Evolutionary conservation across 2,113 vertebrate genomes (phyloP), one percentile per base, ranked within the genome.

Genomic region (Leuciscus idus): DNA sequence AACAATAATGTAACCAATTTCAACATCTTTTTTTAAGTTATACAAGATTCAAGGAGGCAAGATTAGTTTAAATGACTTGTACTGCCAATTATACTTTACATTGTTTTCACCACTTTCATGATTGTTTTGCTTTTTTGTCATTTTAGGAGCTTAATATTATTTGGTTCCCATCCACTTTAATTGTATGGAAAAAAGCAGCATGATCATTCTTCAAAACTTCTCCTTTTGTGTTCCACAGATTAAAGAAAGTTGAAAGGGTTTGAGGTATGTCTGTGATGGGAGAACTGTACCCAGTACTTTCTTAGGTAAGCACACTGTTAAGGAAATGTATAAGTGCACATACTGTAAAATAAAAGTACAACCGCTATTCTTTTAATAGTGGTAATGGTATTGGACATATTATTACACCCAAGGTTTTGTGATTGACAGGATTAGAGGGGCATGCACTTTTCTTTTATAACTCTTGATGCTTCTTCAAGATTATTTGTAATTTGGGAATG

Each of bases 401-500:
- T 48, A 74, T 48, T 48, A 50, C 23, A 43, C 39, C 39, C 72
- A 74, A 48, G 39, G 68, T 72, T 72, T 48, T 6, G 11, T 74
- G 72, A 74, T 26, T 1, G 72, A 74, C 72, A 74, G 12, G 11
- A 74, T 48, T 48, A 48, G n/a, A 50, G 17, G 11, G 17, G n/a
- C n/a, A 4, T 26, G 23, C 39, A 50, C 1, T 75, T 28, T 48
- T 74, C 21, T 48, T 26, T 26, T 6, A n/a, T 13, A 74, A n/a
- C 39, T 6, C 39, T 46, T 48, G 36, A n/a, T 74, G 39, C 72
- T 48, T 73, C 36, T 73, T 48, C n/a, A 75, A 26, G 12, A 75
- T 75, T 75, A 75, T 26, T 75, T 26, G 72, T 26, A 28, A 26
- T 75, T 74, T 50, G 43, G 72, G 43, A 75, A 48, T 50, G 6